A percentile compares a stretch with the other conserved stretches of the same genome.
These are phyloP conservation scores for Motacilla alba DNA, from an alignment of 2,113 vertebrate species.

Conservation along the genomic window DNA sequence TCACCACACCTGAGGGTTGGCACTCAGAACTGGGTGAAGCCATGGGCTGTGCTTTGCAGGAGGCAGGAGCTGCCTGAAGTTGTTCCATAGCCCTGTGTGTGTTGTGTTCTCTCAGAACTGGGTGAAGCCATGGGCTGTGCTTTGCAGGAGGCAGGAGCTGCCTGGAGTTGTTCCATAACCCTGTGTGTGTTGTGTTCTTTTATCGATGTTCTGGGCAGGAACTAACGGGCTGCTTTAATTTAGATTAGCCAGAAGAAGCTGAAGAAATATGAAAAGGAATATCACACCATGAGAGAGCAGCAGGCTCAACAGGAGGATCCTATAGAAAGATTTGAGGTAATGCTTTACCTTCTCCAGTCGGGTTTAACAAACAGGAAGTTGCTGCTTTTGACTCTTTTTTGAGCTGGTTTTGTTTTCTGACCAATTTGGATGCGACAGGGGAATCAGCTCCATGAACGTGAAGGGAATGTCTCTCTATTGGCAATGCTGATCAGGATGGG, in stretches of 20 bases:
- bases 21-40: background rate
- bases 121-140: background rate
- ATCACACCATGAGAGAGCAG: constrained; percentile 93
- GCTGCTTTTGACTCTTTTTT: background rate
- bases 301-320: constrained; percentile 97
- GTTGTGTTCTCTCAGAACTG: background rate
- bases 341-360: background rate
- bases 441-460: accelerated
- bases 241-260: constrained; percentile 98
- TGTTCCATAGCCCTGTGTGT: background rate
- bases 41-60: background rate
- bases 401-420: background rate
- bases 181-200: background rate
- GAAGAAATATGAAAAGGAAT: constrained; percentile 97
- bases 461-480: background rate
- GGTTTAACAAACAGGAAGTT: background rate
- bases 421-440: background rate
- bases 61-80: background rate
- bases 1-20: background rate
- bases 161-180: background rate
- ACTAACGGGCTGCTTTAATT: constrained; percentile 49
- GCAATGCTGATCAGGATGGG: background rate
- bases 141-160: background rate
- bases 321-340: constrained; percentile 94
- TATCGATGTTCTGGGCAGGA: background rate